phyloP scores from a whole-genome alignment of 2,113 vertebrate species.

The Pyrgilauda ruficollis region DNA sequence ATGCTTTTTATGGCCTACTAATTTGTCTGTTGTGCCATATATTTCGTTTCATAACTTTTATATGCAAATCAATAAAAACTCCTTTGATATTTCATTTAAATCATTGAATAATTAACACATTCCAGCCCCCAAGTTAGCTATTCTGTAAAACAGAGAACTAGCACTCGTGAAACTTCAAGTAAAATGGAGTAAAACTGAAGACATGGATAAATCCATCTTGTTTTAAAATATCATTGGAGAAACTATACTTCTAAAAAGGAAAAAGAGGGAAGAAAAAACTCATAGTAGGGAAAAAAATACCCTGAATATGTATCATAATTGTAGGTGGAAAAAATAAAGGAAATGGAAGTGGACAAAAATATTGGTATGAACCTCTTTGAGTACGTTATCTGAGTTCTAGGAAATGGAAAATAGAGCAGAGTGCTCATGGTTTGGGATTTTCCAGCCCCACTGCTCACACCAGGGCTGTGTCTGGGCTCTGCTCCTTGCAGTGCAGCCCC shows the following conservation, averaged over 20 bases:
- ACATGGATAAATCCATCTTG: background rate
- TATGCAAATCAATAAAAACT: slow-evolving; percentile 68
- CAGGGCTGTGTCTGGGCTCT: background rate
- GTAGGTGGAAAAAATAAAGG: background rate
- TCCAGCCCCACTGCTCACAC: background rate
- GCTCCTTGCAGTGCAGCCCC: background rate
- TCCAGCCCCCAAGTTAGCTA: background rate
- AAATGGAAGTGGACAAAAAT: background rate
- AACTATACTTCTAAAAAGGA: background rate
- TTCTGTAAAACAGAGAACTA: background rate
- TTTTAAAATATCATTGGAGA: background rate
- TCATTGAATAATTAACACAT: slow-evolving; percentile 63
- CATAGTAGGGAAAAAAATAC: background rate
- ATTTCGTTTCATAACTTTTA: slow-evolving; percentile 63
- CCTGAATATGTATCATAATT: background rate
- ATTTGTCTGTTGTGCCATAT: slow-evolving; percentile 55
- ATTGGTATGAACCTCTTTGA: background rate
- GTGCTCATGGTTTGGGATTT: background rate
- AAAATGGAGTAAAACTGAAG: background rate
- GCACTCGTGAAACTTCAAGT: background rate
- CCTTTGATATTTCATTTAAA: slow-evolving; percentile 67
- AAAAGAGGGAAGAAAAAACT: background rate
- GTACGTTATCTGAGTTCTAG: background rate
- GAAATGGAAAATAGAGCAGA: background rate
- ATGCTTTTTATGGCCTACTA: slow-evolving; percentile 62